Evolutionary conservation across 2,797 vertebrate genomes (phyloP).

Genomic region (Brotogeris chrysoptera): DNA sequence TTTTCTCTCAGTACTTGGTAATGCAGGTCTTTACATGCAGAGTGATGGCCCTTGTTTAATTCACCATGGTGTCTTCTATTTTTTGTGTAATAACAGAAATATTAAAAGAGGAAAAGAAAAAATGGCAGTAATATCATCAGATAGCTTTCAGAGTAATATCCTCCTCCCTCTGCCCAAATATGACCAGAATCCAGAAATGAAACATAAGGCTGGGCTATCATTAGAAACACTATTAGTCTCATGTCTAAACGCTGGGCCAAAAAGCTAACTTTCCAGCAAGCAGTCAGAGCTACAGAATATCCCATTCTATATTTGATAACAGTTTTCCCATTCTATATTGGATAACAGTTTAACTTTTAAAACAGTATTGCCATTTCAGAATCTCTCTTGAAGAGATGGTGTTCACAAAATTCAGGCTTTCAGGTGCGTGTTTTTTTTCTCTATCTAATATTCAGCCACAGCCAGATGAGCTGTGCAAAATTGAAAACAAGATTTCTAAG

Average conservation of each 20-base stretch:
- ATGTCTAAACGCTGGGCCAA: neutral
- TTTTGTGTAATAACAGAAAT: neutral
- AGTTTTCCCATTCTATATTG: neutral
- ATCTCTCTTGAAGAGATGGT: neutral
- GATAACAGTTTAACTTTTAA: neutral
- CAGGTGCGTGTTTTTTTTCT: neutral
- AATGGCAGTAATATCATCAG: neutral
- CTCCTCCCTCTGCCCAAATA: accelerated
- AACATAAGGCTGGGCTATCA: neutral
- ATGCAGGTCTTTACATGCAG: neutral
- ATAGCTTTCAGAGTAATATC: neutral
- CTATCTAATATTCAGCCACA: neutral
- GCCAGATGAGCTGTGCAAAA: neutral
- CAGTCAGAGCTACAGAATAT: neutral
- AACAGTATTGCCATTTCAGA: neutral
- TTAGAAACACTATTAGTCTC: accelerated
- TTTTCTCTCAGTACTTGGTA: neutral
- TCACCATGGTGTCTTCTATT: neutral
- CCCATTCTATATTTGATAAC: neutral
- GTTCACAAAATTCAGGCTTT: neutral
- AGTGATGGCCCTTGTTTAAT: neutral
- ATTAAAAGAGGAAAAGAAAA: neutral
- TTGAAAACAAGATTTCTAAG: slow-evolving; percentile 37
- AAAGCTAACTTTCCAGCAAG: neutral
- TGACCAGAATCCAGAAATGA: neutral